Evolutionary conservation across 2,888 invertebrate species (phyloP), one percentile per base, ranked within the genome.

Genomic region (Plebejus melissa): DNA sequence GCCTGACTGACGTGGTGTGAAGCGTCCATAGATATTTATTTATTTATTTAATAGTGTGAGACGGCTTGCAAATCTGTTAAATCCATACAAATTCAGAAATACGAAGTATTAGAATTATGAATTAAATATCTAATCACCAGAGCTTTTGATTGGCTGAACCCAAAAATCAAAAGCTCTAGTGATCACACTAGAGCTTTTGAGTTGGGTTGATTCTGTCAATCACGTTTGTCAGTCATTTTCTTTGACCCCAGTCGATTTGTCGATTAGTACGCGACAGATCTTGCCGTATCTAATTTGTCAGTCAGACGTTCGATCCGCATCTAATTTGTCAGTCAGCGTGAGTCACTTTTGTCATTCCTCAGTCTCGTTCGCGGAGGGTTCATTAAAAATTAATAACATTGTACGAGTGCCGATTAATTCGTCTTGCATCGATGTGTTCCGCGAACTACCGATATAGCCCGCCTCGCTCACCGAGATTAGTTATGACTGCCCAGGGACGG

Each of bases 401-500:
- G 72, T 72, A 72, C 75, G 50, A 57, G 54, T 50, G 69, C 80
- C 82, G 83, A 88, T 87, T 86, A 87, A 87, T 87, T 82, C 82
- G 84, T 87, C 83, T 83, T 82, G 81, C 85, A 85, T 86, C 83
- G 87, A 84, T 80, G 83, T 81, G 69, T 80, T 81, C 80, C 79
- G 54, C 75, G 77, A 80, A 80, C 74, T 60, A 57, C 72, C 72
- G 74, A 82, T 81, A 78, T 81, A 82, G 82, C 60, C 80, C 80
- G 80, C 81, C 82, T 82, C 83, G 82, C 82, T 83, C 81, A 80
- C 82, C 80, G 69, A 75, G 78, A 79, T 83, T 82, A 83, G 80
- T 82, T 83, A 84, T 82, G 80, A 80, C 77, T 76, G 13, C 77
- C 72, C 72, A 76, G 75, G 78, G 77, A 74, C 77, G 80, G 69